Base-by-base conservation (phyloP, 2,113 vertebrate species). In the Engystomops pustulosus region DNA sequence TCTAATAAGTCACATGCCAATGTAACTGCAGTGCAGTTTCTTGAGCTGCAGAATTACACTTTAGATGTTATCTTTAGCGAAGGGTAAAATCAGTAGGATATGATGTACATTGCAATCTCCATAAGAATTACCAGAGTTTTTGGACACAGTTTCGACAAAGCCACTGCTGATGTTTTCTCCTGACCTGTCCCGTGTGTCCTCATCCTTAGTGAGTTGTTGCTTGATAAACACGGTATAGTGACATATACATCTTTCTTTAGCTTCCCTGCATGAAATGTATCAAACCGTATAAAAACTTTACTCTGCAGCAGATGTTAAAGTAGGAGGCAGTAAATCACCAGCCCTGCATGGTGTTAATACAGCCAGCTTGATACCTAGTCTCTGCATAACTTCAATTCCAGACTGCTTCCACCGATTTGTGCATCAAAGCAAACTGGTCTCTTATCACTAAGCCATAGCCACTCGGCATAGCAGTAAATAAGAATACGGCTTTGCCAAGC, bases 261-360 rank as follows among this genome's bases (percentile, higher is more conserved):
- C 3, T 68, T 84, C 74, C 62, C 62, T 49, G 72, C 72, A 53
- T 76, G 81, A 70, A 79, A 70, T 70, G 74, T 85, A 79, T 51
- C 60, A 84, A 84, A 51, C 32, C 14, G 49, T 44, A 38, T 38
- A 79, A 77, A 84, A 79, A 53, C 82, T 36, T 84, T 84, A 84
- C 82, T 68, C 60, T 51, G 32, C 34, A 78, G 55, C 83, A 85
- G 83, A 85, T 85, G 83, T 78, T 70, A 79, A 85, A 70, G 83
- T 70, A 51, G 45, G 11, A 51, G 58, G 69, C 41, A 85, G 60
- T 85, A 85, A 79, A 85, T 85, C 83, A 85, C 47, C 17, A 41
- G 51, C 83, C 41, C 83, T 23, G 75, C 83, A 78, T 85, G 83
- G 65, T 85, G 75, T 79, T 85, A 85, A 85, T 85, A 79, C 49